Evolutionary conservation across 2,113 vertebrate genomes (phyloP), one percentile per base, ranked within the genome.

Genomic region (Phylloscopus whistleri): DNA sequence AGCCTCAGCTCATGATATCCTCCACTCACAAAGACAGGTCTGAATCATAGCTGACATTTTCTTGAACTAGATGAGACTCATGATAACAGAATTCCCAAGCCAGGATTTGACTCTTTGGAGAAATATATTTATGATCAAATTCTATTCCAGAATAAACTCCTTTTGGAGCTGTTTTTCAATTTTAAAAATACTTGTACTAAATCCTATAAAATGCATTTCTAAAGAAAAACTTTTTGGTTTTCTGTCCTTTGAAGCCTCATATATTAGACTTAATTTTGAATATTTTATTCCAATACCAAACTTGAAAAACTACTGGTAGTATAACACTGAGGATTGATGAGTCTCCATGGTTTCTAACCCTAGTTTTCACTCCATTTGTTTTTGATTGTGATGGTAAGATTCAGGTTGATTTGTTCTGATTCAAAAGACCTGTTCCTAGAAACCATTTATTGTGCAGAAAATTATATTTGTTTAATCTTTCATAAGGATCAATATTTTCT

Each of bases 401-500:
- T 59, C 43, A 41, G 23, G 19, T 4, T 62, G 18, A 3, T 52
- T 55, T 77, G 21, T 26, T 70, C 43, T 49, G 14, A 58, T 55
- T 84, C 6, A 78, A 49, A 90, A 62, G 30, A 24, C 4, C 16
- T 67, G 7, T 28, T 74, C 9, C 16, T 87, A 62, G 31, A 72
- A 92, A 64, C 13, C 11, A 39, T 39, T 49, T 20, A 58, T 55
- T 46, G n/a, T 27, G 33, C 10, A 82, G 24, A 52, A 75, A 73
- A 68, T 51, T 41, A 0, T 16, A n/a, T 68, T 75, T 41, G 15
- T 35, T 76, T 21, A 46, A 30, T 46, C 30, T 83, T 69, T 48
- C 0, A 0, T 58, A 67, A 51, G n/a, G 5, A 17, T 5, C 1
- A 18, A 1, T 41, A n/a, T 30, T 64, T 23, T 48, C n/a, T 76